phyloP scores from a whole-genome alignment of 2,113 vertebrate species.

The Etheostoma cragini region DNA sequence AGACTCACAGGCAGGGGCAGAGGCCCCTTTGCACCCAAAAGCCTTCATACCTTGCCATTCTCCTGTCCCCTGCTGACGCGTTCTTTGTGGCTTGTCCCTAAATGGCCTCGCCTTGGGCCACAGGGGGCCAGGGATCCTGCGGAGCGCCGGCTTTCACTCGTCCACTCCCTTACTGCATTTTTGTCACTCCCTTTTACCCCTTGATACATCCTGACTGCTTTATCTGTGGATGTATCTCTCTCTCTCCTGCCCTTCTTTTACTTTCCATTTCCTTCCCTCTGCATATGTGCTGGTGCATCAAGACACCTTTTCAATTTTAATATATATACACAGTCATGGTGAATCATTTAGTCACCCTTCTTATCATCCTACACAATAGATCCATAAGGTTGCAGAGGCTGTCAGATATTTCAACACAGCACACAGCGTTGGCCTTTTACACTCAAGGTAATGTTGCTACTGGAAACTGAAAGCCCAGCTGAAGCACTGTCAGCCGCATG shows the following conservation, averaged over 20 bases:
- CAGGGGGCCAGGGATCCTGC: neutral
- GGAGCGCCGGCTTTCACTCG: constrained; percentile 25
- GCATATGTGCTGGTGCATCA: neutral
- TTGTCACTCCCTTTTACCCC: neutral
- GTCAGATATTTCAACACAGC: constrained; percentile 31
- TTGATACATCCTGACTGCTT: neutral
- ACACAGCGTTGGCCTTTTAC: constrained; percentile 37
- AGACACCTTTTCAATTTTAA: constrained; percentile 2
- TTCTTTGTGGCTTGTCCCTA: constrained; percentile 38
- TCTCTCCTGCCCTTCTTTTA: neutral
- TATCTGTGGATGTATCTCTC: no score
- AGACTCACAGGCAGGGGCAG: neutral
- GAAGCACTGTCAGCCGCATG: constrained; percentile 16
- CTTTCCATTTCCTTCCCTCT: neutral
- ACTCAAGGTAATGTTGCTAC: constrained; percentile 56
- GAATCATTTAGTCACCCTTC: constrained; percentile 21
- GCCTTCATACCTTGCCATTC: constrained; percentile 36
- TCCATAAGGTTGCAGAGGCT: constrained; percentile 23
- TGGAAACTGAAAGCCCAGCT: constrained; percentile 42
- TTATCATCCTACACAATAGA: constrained; percentile 28
- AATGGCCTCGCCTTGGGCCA: constrained; percentile 32
- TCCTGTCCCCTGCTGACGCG: constrained; percentile 30
- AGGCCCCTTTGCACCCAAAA: constrained; percentile 25
- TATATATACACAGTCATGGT: neutral
- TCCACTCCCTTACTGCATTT: neutral